Base-by-base conservation (phyloP, 2,888 invertebrate species). In the Oscheius onirici region DNA sequence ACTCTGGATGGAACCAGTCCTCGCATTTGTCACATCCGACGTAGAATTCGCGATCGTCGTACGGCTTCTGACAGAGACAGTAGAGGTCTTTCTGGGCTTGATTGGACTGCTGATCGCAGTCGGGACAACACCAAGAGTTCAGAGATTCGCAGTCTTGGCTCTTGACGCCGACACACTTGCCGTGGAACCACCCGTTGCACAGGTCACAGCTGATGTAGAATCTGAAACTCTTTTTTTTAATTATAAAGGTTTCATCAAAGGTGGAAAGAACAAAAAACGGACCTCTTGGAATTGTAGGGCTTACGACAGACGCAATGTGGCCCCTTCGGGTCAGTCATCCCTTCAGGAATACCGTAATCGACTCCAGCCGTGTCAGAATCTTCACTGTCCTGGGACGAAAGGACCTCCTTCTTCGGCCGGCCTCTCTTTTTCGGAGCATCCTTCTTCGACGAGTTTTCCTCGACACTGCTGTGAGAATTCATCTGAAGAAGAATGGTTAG, bases 181-280 rank as follows among this genome's bases (percentile, higher is more conserved):
- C 96, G 88, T 99, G 99, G 91, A 95, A 97, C 97, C 97, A 97
- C 89, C 96, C 95, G 87, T 94, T 94, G 89, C 97, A 99, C 86
- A 95, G 91, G 90, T 97, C 96, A 90, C 99, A 99, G 73, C 95
- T 95, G 79, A 99, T 94, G 89, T 97, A 97, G 89, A 97, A 97
- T 88, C 75, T 75, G 65, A 41, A 63, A 8, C n/a, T n/a, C n/a
- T n/a, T n/a, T n/a, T n/a, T n/a, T n/a, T n/a, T n/a, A n/a, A n/a
- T n/a, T n/a, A n/a, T n/a, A n/a, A n/a, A n/a, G n/a, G n/a, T n/a
- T n/a, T n/a, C n/a, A n/a, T n/a, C n/a, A n/a, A n/a, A n/a, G n/a
- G n/a, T n/a, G n/a, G n/a, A n/a, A n/a, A n/a, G 10, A 49, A 17
- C 24, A 34, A 28, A 22, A 17, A 2, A 65, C 71, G 13, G n/a